phyloP scores from a whole-genome alignment of 2,113 vertebrate species.

The Peromyscus californicus region DNA sequence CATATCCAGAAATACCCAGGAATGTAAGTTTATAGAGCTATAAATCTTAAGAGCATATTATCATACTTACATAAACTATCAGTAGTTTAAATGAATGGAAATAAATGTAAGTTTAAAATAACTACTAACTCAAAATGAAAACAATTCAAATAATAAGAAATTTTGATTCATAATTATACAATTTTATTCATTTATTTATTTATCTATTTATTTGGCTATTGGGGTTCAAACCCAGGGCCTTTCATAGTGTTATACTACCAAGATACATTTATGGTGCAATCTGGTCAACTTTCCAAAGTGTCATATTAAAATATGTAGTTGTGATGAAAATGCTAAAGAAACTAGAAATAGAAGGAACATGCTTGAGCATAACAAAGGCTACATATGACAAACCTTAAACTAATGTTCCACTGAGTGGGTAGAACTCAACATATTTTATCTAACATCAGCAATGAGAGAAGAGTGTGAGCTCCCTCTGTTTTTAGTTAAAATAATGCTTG shows the following conservation, averaged over 20 bases:
- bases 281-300: neutral
- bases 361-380: neutral
- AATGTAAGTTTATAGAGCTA: neutral
- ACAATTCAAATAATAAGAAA: neutral
- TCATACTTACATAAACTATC: neutral
- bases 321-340: neutral
- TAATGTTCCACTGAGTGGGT: neutral
- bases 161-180: neutral
- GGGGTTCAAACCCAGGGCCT: neutral
- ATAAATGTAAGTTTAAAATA: neutral
- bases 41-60: neutral
- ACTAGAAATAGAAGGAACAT: neutral
- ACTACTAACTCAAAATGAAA: neutral
- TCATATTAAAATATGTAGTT: neutral
- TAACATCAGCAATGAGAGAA: neutral
- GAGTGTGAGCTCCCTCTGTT: neutral
- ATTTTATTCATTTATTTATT: neutral
- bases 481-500: neutral
- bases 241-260: neutral
- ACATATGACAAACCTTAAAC: neutral
- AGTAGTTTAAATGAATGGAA: conserved; percentile 4
- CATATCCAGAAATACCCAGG: neutral
- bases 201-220: neutral
- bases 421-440: neutral
- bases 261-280: neutral